Evolutionary conservation across 2,888 invertebrate species (phyloP).

Genomic region (Pteria penguin): DNA sequence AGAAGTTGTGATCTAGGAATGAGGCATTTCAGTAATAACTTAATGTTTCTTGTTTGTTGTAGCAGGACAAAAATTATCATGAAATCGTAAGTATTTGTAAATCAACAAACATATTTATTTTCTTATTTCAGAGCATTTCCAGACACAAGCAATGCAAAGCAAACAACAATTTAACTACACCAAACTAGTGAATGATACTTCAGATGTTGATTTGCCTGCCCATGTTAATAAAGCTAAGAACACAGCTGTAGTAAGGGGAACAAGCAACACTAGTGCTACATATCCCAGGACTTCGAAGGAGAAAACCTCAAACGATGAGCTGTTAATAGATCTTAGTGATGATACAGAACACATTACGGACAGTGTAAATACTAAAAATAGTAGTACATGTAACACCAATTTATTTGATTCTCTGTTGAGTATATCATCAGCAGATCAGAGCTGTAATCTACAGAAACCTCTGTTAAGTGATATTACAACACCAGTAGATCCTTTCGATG

Average conservation of each 20-base stretch:
- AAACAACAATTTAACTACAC: constrained; percentile 82
- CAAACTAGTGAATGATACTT: constrained; percentile 87
- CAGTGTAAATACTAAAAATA: background rate
- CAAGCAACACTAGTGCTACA: constrained; percentile 6
- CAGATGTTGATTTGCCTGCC: constrained; percentile 3
- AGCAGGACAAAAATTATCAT: no score
- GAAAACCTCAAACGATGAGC: constrained; percentile 40
- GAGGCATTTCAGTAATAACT: no score
- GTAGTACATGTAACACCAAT: constrained; percentile 50
- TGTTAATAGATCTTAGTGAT: constrained; percentile 76
- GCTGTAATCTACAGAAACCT: constrained; percentile 68
- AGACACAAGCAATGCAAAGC: constrained; percentile 47
- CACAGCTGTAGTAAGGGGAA: constrained; percentile 28
- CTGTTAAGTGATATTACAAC: constrained; percentile 55
- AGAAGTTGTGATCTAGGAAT: no score
- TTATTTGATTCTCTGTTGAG: constrained; percentile 69
- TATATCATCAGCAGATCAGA: constrained; percentile 53
- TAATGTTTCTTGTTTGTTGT: no score
- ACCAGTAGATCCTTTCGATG: constrained; percentile 69
- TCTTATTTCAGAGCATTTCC: constrained; percentile 58
- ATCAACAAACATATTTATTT: no score
- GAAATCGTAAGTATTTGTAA: no score
- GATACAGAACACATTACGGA: constrained; percentile 39
- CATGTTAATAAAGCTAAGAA: constrained; percentile 19
- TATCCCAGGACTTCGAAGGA: constrained; percentile 9